Percentiles rank a stretch among this genome's conserved stretches.
Evolutionary conservation across 2,113 vertebrate species (phyloP).

Genomic region (Cepphus grylle): DNA sequence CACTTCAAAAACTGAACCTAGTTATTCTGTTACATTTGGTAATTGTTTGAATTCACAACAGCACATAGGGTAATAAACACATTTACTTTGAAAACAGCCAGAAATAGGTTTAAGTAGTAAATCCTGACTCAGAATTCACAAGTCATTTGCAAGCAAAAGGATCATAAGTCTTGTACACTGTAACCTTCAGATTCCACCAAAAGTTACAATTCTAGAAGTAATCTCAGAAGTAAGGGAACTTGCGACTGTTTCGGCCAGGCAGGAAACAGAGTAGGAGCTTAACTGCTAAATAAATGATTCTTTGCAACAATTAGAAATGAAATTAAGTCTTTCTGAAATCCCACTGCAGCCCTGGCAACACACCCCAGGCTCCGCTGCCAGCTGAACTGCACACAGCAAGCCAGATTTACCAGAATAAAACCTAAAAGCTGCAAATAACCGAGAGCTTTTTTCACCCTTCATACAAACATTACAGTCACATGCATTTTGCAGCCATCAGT

Average conservation of each 20-base stretch:
- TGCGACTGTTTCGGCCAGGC: background rate
- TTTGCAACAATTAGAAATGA: conserved; percentile 27
- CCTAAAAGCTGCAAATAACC: background rate
- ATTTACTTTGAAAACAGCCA: background rate
- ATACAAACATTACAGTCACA: background rate
- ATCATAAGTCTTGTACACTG: background rate
- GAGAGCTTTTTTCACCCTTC: background rate
- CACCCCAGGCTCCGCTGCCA: background rate
- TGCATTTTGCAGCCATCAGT: background rate
- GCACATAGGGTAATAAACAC: background rate
- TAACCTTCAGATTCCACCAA: background rate
- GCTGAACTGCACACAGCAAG: background rate
- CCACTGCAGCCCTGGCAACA: conserved; percentile 23
- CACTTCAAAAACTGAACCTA: background rate
- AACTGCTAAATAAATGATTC: conserved; percentile 12
- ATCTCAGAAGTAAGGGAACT: background rate
- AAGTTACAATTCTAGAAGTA: background rate
- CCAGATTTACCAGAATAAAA: conserved; percentile 15
- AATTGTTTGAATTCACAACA: background rate
- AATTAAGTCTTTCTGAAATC: conserved; percentile 43
- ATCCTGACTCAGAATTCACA: background rate
- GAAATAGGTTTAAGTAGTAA: background rate
- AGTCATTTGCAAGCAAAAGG: background rate
- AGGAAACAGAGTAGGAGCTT: background rate
- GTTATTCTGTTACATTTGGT: background rate